Conservation (phyloP, 2,888 invertebrate species). For the Saturnia japonica region DNA sequence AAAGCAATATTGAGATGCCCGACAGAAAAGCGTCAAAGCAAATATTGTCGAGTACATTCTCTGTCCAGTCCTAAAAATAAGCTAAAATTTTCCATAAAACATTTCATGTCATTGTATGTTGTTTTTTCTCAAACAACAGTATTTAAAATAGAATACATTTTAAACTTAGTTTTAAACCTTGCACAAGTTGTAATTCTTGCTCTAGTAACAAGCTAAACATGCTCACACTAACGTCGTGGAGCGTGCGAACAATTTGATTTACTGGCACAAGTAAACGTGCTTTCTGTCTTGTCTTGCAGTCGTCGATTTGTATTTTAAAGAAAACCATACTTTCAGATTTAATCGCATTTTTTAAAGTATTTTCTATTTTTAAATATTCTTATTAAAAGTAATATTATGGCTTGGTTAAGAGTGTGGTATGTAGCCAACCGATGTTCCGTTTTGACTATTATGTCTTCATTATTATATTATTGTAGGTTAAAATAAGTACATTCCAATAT, state of each 20-base stretch:
- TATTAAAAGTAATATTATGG: too few species aligned
- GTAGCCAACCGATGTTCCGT: not conserved
- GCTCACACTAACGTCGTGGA: slow-evolving; percentile 3
- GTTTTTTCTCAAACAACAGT: not conserved
- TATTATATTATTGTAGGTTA: not conserved
- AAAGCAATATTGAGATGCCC: not conserved
- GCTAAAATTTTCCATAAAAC: not conserved
- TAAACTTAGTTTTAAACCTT: not conserved
- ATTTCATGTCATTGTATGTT: not conserved
- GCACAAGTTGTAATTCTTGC: slow-evolving; percentile 9
- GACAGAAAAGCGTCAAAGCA: not conserved
- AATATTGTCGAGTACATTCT: not conserved
- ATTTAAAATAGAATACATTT: not conserved
- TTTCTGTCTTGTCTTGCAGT: slow-evolving; percentile 9
- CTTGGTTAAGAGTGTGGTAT: not conserved
- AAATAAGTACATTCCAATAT: not conserved
- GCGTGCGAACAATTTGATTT: slow-evolving; percentile 16
- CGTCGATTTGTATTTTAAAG: slow-evolving; percentile 6
- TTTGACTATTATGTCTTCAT: not conserved
- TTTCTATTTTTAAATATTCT: too few species aligned
- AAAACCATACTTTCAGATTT: not conserved
- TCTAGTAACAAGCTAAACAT: slow-evolving; percentile 5
- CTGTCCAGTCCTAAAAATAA: not conserved
- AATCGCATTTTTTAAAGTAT: not conserved
- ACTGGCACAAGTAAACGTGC: slow-evolving; percentile 12